phyloP scores from a whole-genome alignment of 2,888 invertebrate species.

The Tricholauxania praeusta region DNA sequence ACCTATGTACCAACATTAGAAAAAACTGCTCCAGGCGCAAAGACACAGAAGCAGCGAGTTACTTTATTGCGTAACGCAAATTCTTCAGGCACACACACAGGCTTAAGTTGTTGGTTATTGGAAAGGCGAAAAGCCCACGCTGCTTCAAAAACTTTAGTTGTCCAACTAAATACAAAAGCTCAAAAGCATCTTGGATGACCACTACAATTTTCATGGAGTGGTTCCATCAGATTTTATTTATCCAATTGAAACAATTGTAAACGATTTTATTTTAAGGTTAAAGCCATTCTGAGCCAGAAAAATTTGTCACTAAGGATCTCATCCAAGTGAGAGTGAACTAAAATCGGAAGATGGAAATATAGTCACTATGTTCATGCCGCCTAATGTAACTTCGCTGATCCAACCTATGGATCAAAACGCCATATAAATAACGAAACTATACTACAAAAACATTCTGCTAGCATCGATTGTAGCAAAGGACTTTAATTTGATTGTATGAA shows the following conservation, averaged over 20 bases:
- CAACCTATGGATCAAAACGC: conserved; percentile 33
- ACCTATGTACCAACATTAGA: conserved; percentile 28
- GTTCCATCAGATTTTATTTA: no score
- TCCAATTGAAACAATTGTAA: no score
- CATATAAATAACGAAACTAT: conserved; percentile 24
- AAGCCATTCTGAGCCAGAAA: neutral
- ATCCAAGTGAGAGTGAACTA: conserved; percentile 17
- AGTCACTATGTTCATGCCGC: conserved; percentile 13
- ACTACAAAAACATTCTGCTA: conserved; percentile 21
- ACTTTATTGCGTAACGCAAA: conserved; percentile 35
- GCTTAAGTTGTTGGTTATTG: conserved; percentile 36
- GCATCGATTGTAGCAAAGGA: conserved; percentile 22
- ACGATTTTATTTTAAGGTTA: neutral
- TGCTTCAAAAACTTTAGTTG: conserved; percentile 37
- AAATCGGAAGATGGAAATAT: conserved; percentile 28
- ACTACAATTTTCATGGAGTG: neutral
- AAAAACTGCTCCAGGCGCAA: conserved; percentile 37
- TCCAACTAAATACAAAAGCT: conserved; percentile 25
- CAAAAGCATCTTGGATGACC: conserved; percentile 20
- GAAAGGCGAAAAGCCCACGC: conserved; percentile 37
- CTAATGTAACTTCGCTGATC: conserved; percentile 23
- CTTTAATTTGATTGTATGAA: conserved; percentile 23
- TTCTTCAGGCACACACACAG: conserved; percentile 34
- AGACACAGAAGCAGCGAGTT: conserved; percentile 29
- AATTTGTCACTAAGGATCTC: conserved; percentile 5